Percentiles rank a stretch among this genome's conserved stretches.
These are phyloP conservation scores for Ovis aries DNA, from an alignment of 2,113 vertebrate genomes.

Conservation along the genomic window ARS-UI_Ramb_v3.0 NC_056066.1:67719501-67720000, in stretches of 20 bases:
- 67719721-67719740: not conserved
- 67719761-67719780: not conserved
- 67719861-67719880: not conserved
- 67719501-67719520: constrained; percentile 10
- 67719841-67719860: not conserved
- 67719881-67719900: not conserved
- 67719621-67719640: not conserved
- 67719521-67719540: not conserved
- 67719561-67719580: not conserved
- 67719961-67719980: not conserved
- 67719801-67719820: not conserved
- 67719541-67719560: not conserved
- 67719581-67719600: not conserved
- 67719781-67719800: not conserved
- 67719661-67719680: not conserved
- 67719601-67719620: not conserved
- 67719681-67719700: not conserved
- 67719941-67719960: not conserved
- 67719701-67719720: not conserved
- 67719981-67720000: not conserved
- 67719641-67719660: not conserved
- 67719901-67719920: not conserved
- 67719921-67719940: not conserved
- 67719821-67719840: not conserved
- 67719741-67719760: not conserved